Evolutionary conservation across 2,888 invertebrate genomes (phyloP), one percentile per base, ranked within the genome.

Genomic region (Dasysyrphus tricinctus): DNA sequence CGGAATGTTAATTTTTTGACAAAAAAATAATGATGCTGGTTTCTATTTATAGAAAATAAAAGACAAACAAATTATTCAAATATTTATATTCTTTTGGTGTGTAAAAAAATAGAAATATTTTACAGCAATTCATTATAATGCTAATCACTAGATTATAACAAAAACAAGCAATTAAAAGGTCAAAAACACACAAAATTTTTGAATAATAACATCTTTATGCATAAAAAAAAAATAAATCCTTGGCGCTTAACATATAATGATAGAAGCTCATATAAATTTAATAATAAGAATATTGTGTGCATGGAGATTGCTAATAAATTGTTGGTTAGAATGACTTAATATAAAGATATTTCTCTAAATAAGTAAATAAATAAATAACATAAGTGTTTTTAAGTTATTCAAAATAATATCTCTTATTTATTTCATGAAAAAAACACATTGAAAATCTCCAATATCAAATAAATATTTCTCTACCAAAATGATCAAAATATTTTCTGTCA

Each of bases 141-240:
- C 24, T 54, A 54, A 54, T 54, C 29, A 29, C 3, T 12, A 54
- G 24, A 54, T 54, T 29, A 54, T 54, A 1, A 3, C 29, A 19
- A 24, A 24, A 54, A 54, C 51, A 29, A 54, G 29, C 51, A 29
- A 14, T 54, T 29, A 29, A 54, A 54, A 54, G 51, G 51, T 54
- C 24, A 54, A 54, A 29, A 54, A 29, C 51, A 54, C 24, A 54
- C 11, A 6, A 8, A 6, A 14, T 3, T 29, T 16, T 54, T 14
- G 0, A 54, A 51, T 51, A 51, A 44, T n/a, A n/a, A n/a, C n/a
- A n/a, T n/a, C n/a, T 44, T 8, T n/a, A 44, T n/a, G 8, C 0
- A 44, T 14, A n/a, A 7, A 44, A n/a, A 44, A n/a, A n/a, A 8
- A 44, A n/a, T n/a, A n/a, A n/a, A 5, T 44, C n/a, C n/a, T 7